Conservation (phyloP, 2,888 invertebrate species). For the Baronia brevicornis region DNA sequence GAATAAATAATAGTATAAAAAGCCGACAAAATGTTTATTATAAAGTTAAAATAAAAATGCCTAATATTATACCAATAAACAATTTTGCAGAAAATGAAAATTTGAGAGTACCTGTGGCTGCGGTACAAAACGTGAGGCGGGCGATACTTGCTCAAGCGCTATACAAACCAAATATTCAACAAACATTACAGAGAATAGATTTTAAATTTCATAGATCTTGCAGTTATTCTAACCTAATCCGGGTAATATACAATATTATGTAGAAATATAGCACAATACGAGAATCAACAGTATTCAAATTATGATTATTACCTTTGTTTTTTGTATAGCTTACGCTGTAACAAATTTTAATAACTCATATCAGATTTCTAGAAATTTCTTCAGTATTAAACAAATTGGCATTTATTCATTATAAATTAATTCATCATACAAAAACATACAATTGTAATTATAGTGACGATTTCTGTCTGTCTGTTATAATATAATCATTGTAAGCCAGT, state of each 20-base stretch:
- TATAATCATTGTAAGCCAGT: too few relatives aligned
- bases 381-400: too few relatives aligned
- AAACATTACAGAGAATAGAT: slow-evolving; percentile 45
- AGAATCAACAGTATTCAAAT: too few relatives aligned
- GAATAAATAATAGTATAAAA: neutral
- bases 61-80: slow-evolving; percentile 48
- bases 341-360: too few relatives aligned
- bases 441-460: too few relatives aligned
- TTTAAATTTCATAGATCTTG: slow-evolving; percentile 56
- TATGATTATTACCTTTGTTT: too few relatives aligned
- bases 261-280: too few relatives aligned
- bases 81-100: slow-evolving; percentile 43
- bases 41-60: slow-evolving; percentile 44
- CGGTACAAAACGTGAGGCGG: slow-evolving; percentile 45
- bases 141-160: slow-evolving; percentile 39
- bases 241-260: slow-evolving; percentile 34
- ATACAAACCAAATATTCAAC: slow-evolving; percentile 44
- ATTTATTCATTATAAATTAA: too few relatives aligned
- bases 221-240: slow-evolving; percentile 44
- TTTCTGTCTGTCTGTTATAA: too few relatives aligned
- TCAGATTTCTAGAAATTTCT: too few relatives aligned
- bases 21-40: too few relatives aligned
- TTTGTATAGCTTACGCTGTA: neutral
- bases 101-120: slow-evolving; percentile 43
- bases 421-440: too few relatives aligned